These are phyloP conservation scores for Propsilocerus akamusi DNA, from an alignment of 1,140 invertebrate genomes.

Conservation along the genomic window DNA sequence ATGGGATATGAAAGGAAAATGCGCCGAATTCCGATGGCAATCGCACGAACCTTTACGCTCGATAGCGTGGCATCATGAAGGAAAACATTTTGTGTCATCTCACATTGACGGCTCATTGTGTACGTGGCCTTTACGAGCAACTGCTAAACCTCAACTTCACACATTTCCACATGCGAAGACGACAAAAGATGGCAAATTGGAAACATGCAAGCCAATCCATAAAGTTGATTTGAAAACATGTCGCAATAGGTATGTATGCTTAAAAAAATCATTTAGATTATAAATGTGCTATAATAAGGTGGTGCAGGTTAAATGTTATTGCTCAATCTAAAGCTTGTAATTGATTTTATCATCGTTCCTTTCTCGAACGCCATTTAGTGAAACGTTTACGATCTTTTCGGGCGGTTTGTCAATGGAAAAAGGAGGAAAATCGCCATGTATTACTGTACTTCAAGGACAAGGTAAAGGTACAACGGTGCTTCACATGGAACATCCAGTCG, in stretches of 20 bases:
- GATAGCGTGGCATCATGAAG: conserved; percentile 92
- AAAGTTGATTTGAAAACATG: conserved; percentile 91
- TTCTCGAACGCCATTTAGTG: conserved; percentile 31
- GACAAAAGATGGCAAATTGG: conserved; percentile 69
- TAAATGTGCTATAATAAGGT: too few species aligned
- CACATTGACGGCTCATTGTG: conserved; percentile 88
- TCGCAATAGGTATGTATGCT: conserved; percentile 55
- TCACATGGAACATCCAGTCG: conserved; percentile 97
- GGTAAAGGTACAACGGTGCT: conserved; percentile 83
- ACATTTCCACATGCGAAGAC: conserved; percentile 84
- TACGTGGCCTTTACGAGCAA: conserved; percentile 69
- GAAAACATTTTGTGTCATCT: conserved; percentile 93
- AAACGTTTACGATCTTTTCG: conserved; percentile 84
- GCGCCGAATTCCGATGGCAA: conserved; percentile 67
- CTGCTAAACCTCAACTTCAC: conserved; percentile 56
- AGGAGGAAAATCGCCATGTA: conserved; percentile 76
- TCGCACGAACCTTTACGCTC: conserved; percentile 61
- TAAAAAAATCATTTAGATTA: neutral
- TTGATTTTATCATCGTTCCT: too few species aligned
- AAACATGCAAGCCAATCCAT: conserved; percentile 78
- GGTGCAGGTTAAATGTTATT: too few species aligned
- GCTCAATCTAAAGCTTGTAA: too few species aligned
- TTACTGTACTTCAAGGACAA: conserved; percentile 88
- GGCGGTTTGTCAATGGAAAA: conserved; percentile 83
- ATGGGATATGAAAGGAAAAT: conserved; percentile 80